Conservation (phyloP, 2,113 vertebrate species). For the mouse (Mus musculus) region GRCm39 chr16:82470501-82471000, state of each 20-base stretch:
- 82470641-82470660: neutral
- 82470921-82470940: neutral
- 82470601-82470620: neutral
- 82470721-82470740: neutral
- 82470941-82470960: no score
- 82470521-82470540: neutral
- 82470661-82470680: neutral
- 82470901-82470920: neutral
- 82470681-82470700: neutral
- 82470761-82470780: neutral
- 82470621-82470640: neutral
- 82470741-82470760: neutral
- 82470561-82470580: neutral
- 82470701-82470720: neutral
- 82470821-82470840: neutral
- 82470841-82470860: fast-evolving
- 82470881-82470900: neutral
- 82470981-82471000: neutral
- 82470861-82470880: neutral
- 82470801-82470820: neutral
- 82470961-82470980: neutral
- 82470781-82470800: neutral
- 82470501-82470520: neutral
- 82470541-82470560: neutral
- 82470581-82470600: neutral